These are phyloP conservation scores for Hydroisotoma schaefferi DNA, from an alignment of 2,888 invertebrate genomes.

Conservation along the genomic window DNA sequence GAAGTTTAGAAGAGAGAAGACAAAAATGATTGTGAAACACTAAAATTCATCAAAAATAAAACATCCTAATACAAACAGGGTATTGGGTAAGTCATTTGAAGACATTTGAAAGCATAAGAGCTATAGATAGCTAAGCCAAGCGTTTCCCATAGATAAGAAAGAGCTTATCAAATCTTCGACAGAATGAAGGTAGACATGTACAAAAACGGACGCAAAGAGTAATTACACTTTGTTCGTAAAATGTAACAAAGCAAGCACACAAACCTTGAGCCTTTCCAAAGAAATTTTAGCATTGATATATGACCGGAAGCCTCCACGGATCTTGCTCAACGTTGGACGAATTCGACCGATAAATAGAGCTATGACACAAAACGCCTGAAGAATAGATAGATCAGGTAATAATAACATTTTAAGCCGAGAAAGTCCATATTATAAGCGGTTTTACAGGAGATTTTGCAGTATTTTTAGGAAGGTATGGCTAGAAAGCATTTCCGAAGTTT, in stretches of 20 bases:
- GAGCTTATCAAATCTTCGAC: background rate
- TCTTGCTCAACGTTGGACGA: slow-evolving; percentile 40
- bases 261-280: slow-evolving; percentile 52
- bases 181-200: background rate
- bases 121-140: background rate
- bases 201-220: background rate
- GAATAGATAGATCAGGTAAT: no score
- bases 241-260: background rate
- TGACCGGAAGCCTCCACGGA: slow-evolving; percentile 43
- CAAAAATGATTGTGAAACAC: slow-evolving; percentile 45
- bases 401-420: background rate
- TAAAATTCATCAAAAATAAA: slow-evolving; percentile 16
- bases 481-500: background rate
- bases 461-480: no score
- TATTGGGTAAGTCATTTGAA: no score
- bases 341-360: slow-evolving; percentile 39
- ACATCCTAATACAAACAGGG: background rate
- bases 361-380: slow-evolving; percentile 44
- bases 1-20: slow-evolving; percentile 44
- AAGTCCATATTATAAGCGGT: background rate
- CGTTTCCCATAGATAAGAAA: background rate
- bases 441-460: background rate
- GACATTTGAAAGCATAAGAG: background rate
- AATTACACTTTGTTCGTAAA: background rate
- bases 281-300: slow-evolving; percentile 51